Evolutionary conservation across 2,888 invertebrate species (phyloP), one percentile per base, ranked within the genome.

Genomic region (Leucozona laternaria): DNA sequence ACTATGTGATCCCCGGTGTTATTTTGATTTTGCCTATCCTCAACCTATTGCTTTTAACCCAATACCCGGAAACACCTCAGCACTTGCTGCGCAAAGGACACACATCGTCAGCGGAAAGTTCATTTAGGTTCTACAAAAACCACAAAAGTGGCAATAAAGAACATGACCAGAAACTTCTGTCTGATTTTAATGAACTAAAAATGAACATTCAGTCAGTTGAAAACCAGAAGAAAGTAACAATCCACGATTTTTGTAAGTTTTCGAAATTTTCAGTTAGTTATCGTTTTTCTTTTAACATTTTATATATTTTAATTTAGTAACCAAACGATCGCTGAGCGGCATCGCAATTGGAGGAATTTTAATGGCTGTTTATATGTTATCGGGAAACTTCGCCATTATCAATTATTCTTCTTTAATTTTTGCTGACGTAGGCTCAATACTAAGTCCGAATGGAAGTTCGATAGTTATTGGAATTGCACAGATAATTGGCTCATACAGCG

Each of bases 321-420:
- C 90, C 4, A 89, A 77, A 40, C 80, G 88, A 2, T 89, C 92
- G 0, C 28, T 89, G 0, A 90, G 90, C 62, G 89, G 88, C 8
- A 89, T 91, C 22, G 84, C 88, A 0, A 89, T 90, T 0, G 89
- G 90, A 0, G 2, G 88, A 11, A 89, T 90, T 0, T 87, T 92
- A 4, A 88, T 89, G 4, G 11, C 88, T 22, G 89, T 91, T 0
- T 91, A 91, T 80, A 91, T 91, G 53, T 89, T 90, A 53, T 89
- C 91, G 60, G 91, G 92, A 5, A 88, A 89, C 22, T 92, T 91
- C 58, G 91, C 91, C 10, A 90, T 92, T 58, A 89, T 91, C 6
- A 92, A 84, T 57, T 89, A 88, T 57, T 79, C 88, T 8, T 57
- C 88, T 40, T 72, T 62, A 15, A 88, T 89, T 13, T 89, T 88